Evolutionary conservation across 2,797 vertebrate genomes (phyloP).

Genomic region (Pipistrellus pygmaeus): DNA sequence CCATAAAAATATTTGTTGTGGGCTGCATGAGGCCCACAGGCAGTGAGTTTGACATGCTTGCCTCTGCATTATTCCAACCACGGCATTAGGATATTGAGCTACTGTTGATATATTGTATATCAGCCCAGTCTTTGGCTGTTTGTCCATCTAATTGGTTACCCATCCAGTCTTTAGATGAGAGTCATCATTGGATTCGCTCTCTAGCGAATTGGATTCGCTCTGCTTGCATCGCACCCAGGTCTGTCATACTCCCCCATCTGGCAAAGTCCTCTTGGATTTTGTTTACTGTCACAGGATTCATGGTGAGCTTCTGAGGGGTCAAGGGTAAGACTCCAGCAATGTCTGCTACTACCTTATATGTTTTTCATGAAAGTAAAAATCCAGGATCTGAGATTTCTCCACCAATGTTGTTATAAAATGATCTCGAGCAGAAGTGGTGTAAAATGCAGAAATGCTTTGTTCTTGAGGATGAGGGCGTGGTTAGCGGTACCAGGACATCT

Average conservation of each 20-base stretch:
- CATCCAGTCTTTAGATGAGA: not conserved
- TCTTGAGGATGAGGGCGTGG: not conserved
- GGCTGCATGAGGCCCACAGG: too few species aligned
- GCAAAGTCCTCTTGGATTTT: not conserved
- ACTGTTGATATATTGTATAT: not conserved
- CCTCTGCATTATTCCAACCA: not conserved
- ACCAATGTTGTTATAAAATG: constrained; percentile 19
- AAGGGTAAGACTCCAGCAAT: not conserved
- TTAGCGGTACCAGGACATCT: constrained; percentile 56
- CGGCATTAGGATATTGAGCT: not conserved
- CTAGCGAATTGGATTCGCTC: too few species aligned
- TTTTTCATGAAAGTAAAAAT: not conserved
- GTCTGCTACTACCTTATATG: not conserved
- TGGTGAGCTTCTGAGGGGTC: not conserved
- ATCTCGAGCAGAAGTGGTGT: not conserved
- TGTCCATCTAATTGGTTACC: not conserved
- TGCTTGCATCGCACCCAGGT: not conserved
- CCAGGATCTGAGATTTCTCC: not conserved
- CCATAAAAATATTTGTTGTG: too few species aligned
- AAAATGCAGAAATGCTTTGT: constrained; percentile 58
- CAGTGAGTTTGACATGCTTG: too few species aligned
- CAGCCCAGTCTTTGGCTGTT: constrained; percentile 33
- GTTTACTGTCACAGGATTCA: not conserved
- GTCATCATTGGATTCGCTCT: not conserved
- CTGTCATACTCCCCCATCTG: not conserved